Percentiles rank a stretch among this genome's conserved stretches.
phyloP scores from a whole-genome alignment of 2,888 invertebrate species.

The Phortica okadai region DNA sequence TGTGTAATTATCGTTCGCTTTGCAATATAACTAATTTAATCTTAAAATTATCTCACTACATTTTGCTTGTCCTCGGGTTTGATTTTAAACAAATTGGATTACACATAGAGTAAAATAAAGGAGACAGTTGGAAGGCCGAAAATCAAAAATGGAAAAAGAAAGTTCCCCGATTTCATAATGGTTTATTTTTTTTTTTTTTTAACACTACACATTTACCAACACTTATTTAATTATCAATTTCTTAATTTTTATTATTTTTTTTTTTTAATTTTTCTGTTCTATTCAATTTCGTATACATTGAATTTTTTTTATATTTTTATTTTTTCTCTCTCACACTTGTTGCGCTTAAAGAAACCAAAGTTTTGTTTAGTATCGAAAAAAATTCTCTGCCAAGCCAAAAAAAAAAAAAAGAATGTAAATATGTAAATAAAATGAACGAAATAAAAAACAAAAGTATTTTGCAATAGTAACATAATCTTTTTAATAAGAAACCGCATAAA shows the following conservation, averaged over 20 bases:
- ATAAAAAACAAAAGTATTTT: constrained; percentile 17
- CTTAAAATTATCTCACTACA: constrained; percentile 67
- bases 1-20: constrained; percentile 46
- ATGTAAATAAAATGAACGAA: constrained; percentile 2
- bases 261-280: constrained; percentile 33
- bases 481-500: constrained; percentile 25
- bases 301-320: constrained; percentile 31
- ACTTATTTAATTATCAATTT: constrained; percentile 54
- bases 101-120: not conserved
- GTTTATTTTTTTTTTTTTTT: constrained; percentile 43
- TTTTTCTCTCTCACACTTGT: not conserved
- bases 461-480: constrained; percentile 26
- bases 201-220: constrained; percentile 70
- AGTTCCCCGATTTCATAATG: constrained; percentile 23
- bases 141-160: not conserved
- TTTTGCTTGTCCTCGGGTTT: constrained; percentile 29
- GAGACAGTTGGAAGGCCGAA: not conserved
- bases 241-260: constrained; percentile 43
- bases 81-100: not conserved
- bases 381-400: not conserved
- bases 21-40: constrained; percentile 55
- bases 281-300: constrained; percentile 34
- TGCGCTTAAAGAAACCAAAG: constrained; percentile 17
- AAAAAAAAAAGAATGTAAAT: not conserved
- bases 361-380: not conserved